Evolutionary conservation across 2,113 vertebrate species (phyloP), one percentile per base, ranked within the genome.

Genomic region (Proterorhinus semilunaris): DNA sequence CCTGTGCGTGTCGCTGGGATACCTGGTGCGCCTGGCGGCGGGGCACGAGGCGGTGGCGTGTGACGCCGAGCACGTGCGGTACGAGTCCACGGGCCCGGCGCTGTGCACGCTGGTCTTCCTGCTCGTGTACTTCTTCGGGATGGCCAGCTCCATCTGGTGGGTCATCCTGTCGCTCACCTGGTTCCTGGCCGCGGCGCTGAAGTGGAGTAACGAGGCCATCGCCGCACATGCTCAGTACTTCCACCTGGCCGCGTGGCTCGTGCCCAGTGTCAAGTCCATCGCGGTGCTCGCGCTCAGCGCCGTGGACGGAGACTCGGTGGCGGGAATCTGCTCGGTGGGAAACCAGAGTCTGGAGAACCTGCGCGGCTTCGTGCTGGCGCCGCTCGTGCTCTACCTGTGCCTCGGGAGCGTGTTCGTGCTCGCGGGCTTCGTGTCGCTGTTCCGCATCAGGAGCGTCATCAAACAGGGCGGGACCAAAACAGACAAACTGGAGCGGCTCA

Each of bases 91-190:
- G 0, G 96, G 96, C 13, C 96, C 96, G 0, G 96, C 96, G 7
- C 92, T 98, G 0, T 98, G 96, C 90, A 98, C 96, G 4, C 84
- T 98, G 6, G 96, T 98, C 44, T 98, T 98, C 82, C 87, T 98
- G 69, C 91, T 98, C 4, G 90, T 96, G 6, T 96, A 96, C 80
- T 96, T 96, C 80, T 96, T 96, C 65, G 94, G 95, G 85, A 96
- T 96, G 95, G 95, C 95, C 82, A 94, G 93, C 86, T 94, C 94
- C 69, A 94, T 96, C 89, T 96, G 95, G 95, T 96, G 95, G 95
- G 95, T 96, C 13, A 95, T 96, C 42, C 90, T 96, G 67, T 95
- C 95, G 2, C 93, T 96, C 71, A 95, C 95, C 2, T 96, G 95
- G 95, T 96, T 96, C 71, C 90, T 96, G 54, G 95, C 95, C 0